Base-by-base conservation (phyloP, 2,888 invertebrate genomes). In the Papilio demoleus region DNA sequence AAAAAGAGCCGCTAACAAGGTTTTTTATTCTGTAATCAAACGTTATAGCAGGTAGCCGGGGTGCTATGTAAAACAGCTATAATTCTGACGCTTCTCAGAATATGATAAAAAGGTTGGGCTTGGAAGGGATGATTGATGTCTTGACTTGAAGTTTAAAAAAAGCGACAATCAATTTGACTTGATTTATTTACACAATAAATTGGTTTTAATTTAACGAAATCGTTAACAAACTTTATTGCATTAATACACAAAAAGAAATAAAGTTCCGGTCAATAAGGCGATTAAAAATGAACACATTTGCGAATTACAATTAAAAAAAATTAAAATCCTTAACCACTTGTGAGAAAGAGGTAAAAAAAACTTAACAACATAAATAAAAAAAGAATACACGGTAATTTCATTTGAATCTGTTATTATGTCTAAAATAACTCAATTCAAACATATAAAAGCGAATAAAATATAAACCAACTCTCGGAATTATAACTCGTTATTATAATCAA, bases 401-500 rank as follows among this genome's bases (percentile, higher is more conserved):
- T 17, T 17, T 19, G 14, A 22, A 36, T 58, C 27, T 45, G 27
- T 59, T 47, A 63, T 63, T 63, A 58, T 8, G n/a, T 17, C 59
- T 31, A 65, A 53, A 66, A 70, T 59, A 63, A 40, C 60, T 69
- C 24, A 65, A 69, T 69, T 45, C 45, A 65, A 53, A 67, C 67
- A 36, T 50, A 63, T 62, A 63, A 68, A 70, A 59, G 69, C 77
- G 77, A 72, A 76, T 77, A 77, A 79, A 78, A 77, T 68, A 78
- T 82, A 83, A 87, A 80, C 82, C 86, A 86, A 81, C 81, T 81
- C 80, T 77, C 81, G 81, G 79, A 84, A 80, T 81, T 83, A 81
- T 82, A 84, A 84, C 83, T 77, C 82, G 76, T 85, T 85, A 88
- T 88, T 88, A 88, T 85, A 83, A 80, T 81, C 82, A 88, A 88